Percentiles rank a stretch among this genome's conserved stretches.
These are phyloP conservation scores for Dromiciops gliroides DNA, from an alignment of 2,113 vertebrate species.

Conservation along the genomic window DNA sequence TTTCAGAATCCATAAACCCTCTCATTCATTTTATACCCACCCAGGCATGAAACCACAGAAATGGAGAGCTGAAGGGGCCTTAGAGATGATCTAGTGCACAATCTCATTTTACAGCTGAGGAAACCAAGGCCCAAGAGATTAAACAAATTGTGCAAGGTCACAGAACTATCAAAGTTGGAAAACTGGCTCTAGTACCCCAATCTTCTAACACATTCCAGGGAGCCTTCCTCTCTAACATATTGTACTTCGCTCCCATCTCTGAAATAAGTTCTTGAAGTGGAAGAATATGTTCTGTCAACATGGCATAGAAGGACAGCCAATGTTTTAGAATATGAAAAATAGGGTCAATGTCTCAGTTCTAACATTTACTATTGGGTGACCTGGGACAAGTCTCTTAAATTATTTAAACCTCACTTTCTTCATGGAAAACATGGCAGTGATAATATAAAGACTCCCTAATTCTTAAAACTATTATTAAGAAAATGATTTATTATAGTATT, in stretches of 20 bases:
- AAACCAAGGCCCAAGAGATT: not conserved
- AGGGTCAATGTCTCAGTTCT: not conserved
- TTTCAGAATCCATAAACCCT: not conserved
- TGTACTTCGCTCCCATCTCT: no score
- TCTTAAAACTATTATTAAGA: not conserved
- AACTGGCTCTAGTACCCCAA: no score
- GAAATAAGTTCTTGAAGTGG: no score
- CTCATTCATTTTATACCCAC: not conserved
- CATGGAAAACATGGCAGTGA: not conserved
- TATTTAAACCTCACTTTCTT: not conserved
- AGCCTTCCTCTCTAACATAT: no score
- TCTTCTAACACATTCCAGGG: no score
- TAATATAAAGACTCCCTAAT: not conserved
- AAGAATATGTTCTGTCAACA: not conserved
- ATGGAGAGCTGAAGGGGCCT: conserved; percentile 2
- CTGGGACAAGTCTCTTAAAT: not conserved
- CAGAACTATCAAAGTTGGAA: not conserved
- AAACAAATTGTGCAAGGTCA: not conserved
- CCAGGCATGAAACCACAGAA: conserved; percentile 1
- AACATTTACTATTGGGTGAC: not conserved
- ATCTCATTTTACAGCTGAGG: not conserved
- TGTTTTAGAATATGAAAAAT: not conserved
- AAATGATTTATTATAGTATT: not conserved
- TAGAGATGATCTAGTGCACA: not conserved
- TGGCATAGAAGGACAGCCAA: not conserved